Conservation (phyloP, 2,113 vertebrate genomes). For the Athene cunicularia region DNA sequence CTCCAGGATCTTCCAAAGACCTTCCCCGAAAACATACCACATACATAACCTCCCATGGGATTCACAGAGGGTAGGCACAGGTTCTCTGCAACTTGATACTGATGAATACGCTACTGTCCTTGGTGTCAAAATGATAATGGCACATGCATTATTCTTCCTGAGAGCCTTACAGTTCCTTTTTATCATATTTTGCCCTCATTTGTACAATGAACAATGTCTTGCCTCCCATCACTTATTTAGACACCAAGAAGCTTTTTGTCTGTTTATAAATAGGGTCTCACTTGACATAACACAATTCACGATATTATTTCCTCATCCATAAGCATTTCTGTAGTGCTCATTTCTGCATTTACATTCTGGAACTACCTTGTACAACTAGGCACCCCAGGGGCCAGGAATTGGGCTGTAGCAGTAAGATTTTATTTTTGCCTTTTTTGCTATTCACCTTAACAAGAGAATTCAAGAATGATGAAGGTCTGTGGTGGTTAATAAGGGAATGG, state of each 20-base stretch:
- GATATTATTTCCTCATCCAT: constrained; percentile 46
- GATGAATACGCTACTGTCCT: not conserved
- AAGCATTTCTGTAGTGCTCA: constrained; percentile 36
- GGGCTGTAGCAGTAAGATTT: not conserved
- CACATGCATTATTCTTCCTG: constrained; percentile 20
- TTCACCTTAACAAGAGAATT: not conserved
- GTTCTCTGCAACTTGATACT: not conserved
- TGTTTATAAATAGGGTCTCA: constrained; percentile 56
- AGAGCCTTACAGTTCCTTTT: constrained; percentile 14
- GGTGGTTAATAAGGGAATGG: not conserved
- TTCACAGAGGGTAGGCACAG: not conserved
- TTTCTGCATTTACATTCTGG: constrained; percentile 44
- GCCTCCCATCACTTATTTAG: constrained; percentile 33
- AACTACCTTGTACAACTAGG: not conserved
- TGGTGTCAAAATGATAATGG: not conserved
- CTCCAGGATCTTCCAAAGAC: not conserved
- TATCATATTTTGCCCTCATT: constrained; percentile 34
- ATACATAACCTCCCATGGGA: not conserved
- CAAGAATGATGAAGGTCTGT: not conserved
- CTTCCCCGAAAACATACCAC: not conserved
- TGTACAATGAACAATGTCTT: constrained; percentile 49
- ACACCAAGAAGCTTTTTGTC: constrained; percentile 55
- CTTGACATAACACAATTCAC: constrained; percentile 57
- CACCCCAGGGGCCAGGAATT: constrained; percentile 10
- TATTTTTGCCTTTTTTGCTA: not conserved